Evolutionary conservation across 92 coral and sea anemone species (phyloP).

Genomic region (Epizoanthus illoricatus): DNA sequence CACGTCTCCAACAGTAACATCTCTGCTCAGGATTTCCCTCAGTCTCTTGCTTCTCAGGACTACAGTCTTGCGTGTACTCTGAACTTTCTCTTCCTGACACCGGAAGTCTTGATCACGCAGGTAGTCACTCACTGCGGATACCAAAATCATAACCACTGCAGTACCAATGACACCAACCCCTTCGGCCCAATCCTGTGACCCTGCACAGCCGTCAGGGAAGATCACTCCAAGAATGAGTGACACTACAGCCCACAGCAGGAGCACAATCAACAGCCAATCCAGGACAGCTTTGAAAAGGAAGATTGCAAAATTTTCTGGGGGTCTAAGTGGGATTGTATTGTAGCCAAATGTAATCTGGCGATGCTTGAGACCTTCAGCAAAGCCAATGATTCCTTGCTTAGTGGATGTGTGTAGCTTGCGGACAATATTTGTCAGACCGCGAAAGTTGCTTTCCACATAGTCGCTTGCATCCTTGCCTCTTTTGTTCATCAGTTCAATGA

Average conservation of each 20-base stretch:
- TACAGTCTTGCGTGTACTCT: conserved; percentile 60
- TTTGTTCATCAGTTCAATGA: conserved; percentile 54
- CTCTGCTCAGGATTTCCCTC: conserved; percentile 55
- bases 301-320: conserved; percentile 50
- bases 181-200: conserved; percentile 63
- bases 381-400: conserved; percentile 69
- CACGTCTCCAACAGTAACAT: conserved; percentile 87
- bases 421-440: conserved; percentile 63
- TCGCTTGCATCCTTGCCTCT: conserved; percentile 46
- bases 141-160: conserved; percentile 59
- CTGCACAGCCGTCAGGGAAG: conserved; percentile 77
- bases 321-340: conserved; percentile 62
- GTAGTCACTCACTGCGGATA: conserved; percentile 72
- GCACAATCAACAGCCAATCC: conserved; percentile 76
- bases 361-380: conserved; percentile 55
- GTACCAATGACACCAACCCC: conserved; percentile 81
- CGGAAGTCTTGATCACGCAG: conserved; percentile 62
- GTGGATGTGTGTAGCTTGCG: conserved; percentile 72
- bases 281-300: conserved; percentile 64
- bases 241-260: conserved; percentile 65
- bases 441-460: conserved; percentile 56
- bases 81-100: conserved; percentile 51
- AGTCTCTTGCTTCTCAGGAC: conserved; percentile 46
- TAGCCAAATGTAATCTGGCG: conserved; percentile 60
- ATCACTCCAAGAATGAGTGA: conserved; percentile 76